Percentiles rank a stretch among this genome's conserved stretches.
These are phyloP conservation scores for Montipora capitata DNA, from an alignment of 92 coral and sea anemone species.

Conservation along the genomic window DNA sequence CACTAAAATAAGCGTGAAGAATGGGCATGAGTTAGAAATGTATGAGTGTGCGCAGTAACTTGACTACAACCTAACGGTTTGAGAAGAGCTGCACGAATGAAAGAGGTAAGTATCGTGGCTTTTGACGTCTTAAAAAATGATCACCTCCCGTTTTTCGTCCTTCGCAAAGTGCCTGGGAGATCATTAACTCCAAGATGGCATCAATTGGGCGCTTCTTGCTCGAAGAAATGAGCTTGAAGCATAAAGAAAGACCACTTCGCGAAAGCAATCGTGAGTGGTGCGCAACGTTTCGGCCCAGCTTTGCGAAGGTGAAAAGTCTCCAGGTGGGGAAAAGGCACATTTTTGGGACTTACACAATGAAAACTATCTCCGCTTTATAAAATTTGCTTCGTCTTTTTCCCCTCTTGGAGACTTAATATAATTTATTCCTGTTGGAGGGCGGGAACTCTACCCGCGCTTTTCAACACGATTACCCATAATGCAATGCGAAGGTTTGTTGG, in stretches of 20 bases:
- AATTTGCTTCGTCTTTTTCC: neutral
- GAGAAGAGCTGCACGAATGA: too few relatives aligned
- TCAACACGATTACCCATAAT: too few relatives aligned
- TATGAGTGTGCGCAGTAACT: too few relatives aligned
- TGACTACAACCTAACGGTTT: too few relatives aligned
- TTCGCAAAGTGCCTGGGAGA: slow-evolving; percentile 48
- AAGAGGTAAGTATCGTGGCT: too few relatives aligned
- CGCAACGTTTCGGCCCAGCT: slow-evolving; percentile 39
- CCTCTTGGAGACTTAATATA: slow-evolving; percentile 20
- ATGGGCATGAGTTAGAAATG: too few relatives aligned
- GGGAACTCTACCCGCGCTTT: too few relatives aligned
- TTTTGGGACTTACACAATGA: neutral
- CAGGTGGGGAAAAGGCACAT: neutral
- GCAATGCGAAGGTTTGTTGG: too few relatives aligned
- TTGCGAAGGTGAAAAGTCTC: slow-evolving; percentile 33
- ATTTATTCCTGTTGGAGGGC: too few relatives aligned
- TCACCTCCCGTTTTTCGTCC: too few relatives aligned
- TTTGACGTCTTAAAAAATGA: too few relatives aligned
- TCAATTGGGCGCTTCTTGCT: slow-evolving; percentile 50
- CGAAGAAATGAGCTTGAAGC: slow-evolving; percentile 43
- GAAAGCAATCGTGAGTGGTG: neutral
- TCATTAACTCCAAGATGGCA: slow-evolving; percentile 46
- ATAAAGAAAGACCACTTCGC: neutral
- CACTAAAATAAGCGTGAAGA: too few relatives aligned
- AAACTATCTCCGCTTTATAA: neutral